phyloP scores from a whole-genome alignment of 2,113 vertebrate species.

The Cephalopterus ornatus region DNA sequence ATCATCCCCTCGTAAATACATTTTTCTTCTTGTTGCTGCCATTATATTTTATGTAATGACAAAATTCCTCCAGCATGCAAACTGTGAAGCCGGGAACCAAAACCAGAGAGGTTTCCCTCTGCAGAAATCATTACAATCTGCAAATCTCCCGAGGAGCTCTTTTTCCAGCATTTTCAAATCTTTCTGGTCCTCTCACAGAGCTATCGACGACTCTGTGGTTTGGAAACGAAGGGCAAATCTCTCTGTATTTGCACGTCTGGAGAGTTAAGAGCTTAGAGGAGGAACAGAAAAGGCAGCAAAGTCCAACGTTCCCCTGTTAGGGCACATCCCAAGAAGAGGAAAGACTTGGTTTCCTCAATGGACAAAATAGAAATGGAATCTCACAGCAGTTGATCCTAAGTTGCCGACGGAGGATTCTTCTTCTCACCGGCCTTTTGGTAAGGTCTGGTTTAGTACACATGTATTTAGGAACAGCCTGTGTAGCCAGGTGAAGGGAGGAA shows the following conservation, averaged over 20 bases:
- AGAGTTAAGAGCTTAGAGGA: background rate
- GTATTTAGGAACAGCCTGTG: background rate
- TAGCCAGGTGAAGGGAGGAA: background rate
- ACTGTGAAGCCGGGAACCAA: background rate
- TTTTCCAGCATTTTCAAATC: background rate
- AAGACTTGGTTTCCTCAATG: background rate
- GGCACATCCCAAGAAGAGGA: background rate
- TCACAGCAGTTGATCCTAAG: background rate
- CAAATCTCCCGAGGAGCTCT: background rate
- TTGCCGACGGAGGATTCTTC: background rate
- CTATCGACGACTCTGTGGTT: background rate
- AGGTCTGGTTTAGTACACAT: background rate
- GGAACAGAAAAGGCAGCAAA: background rate
- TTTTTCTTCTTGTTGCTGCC: background rate
- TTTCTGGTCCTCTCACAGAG: background rate
- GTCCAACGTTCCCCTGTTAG: background rate
- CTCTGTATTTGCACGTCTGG: background rate
- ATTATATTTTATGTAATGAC: background rate
- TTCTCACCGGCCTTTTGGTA: background rate
- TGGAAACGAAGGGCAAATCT: background rate
- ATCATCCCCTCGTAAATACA: background rate
- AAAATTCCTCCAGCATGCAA: background rate
- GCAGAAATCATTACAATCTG: background rate
- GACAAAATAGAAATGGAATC: background rate
- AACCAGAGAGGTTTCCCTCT: background rate